phyloP scores from a whole-genome alignment of 2,113 vertebrate genomes.

The Odontesthes bonariensis region DNA sequence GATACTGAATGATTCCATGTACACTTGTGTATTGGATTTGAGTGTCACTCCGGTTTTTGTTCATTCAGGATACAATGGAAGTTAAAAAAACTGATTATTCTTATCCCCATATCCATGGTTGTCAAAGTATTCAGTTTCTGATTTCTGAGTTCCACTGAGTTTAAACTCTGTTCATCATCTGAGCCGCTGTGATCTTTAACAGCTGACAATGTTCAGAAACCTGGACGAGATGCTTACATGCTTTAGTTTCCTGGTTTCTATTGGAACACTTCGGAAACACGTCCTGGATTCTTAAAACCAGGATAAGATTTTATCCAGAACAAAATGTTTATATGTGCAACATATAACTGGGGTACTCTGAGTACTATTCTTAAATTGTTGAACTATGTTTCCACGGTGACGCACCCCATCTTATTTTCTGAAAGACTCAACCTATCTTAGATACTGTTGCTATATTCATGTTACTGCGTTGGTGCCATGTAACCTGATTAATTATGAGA shows the following conservation, averaged over 20 bases:
- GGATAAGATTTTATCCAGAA: not conserved
- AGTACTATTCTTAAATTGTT: too few relatives aligned
- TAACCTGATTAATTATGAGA: too few relatives aligned
- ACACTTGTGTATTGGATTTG: not conserved
- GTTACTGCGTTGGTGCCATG: not conserved
- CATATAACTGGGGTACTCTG: not conserved
- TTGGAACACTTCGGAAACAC: not conserved
- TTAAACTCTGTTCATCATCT: not conserved
- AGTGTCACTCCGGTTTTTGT: not conserved
- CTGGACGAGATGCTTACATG: not conserved
- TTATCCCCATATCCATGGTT: not conserved
- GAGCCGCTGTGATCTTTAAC: not conserved
- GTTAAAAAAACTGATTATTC: not conserved
- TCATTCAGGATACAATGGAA: not conserved
- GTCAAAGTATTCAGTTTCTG: not conserved
- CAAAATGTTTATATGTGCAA: not conserved
- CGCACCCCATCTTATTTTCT: not conserved
- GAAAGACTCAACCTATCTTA: not conserved
- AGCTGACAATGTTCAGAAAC: conserved; percentile 1
- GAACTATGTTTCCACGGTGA: not conserved
- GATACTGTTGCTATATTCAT: not conserved
- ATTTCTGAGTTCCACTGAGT: not conserved
- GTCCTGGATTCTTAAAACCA: not conserved
- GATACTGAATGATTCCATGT: not conserved
- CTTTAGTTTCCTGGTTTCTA: not conserved